Base-by-base conservation (phyloP, 2,113 vertebrate genomes). In the Smithornis capensis region DNA sequence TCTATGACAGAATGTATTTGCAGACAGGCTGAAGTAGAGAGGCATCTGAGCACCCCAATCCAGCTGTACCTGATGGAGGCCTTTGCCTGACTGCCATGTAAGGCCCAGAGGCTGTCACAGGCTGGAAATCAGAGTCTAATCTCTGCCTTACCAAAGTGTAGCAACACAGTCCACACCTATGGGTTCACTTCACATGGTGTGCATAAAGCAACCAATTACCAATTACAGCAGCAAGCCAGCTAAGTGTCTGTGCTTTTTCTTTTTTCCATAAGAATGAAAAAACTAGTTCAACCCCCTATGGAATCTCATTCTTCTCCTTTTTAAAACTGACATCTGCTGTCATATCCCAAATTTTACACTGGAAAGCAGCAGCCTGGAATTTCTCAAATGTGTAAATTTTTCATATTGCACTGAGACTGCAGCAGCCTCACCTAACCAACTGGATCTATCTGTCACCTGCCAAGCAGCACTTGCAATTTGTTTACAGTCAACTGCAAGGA, bases 401-500 rank as follows among this genome's bases (percentile, higher is more conserved):
- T 92, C 73, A 83, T 60, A 64, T 60, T 42, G 60, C 55, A 85
- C 56, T 87, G 62, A 94, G 86, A 69, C 68, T 80, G 70, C 71
- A 87, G 84, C 53, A 94, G 91, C 79, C 89, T 94, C 82, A 96
- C 91, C 94, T 94, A 88, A 84, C 84, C 75, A 55, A 65, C 85
- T 95, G 92, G 83, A 92, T 97, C 91, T 95, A 97, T 96, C 96
- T 95, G 94, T 97, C 94, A 95, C 83, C 83, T 97, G 96, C 95
- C 91, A 95, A 63, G 81, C 45, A 96, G 83, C 89, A 97, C 90
- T 96, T 96, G 92, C 92, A 96, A 96, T 96, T 97, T 98, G 95
- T 98, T 98, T 98, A 98, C 96, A 94, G 64, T 97, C 97, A 98
- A 89, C 94, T 90, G 94, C 93, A 94, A 97, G 94, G 88, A 97